Evolutionary conservation across 1,140 invertebrate species (phyloP).

Genomic region (Heliconius melpomene): DNA sequence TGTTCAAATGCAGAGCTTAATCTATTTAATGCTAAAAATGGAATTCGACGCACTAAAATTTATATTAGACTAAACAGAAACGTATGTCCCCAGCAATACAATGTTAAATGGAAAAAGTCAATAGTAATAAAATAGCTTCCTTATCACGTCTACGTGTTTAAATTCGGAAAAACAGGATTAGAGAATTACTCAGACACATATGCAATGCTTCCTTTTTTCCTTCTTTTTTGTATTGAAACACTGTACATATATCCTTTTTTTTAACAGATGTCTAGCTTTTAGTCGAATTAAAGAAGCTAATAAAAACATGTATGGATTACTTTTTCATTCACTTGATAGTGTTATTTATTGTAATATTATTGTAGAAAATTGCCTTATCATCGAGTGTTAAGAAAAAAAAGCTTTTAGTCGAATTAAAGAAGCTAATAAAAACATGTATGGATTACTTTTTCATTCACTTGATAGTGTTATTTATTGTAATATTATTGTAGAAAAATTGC

Average conservation of each 20-base stretch:
- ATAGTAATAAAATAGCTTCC: constrained; percentile 6
- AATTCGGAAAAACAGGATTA: background rate
- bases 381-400: too few species aligned
- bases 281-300: background rate
- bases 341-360: too few species aligned
- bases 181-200: background rate
- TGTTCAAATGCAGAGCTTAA: too few species aligned
- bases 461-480: too few species aligned
- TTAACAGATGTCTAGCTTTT: background rate
- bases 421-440: background rate
- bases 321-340: too few species aligned
- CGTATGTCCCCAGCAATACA: background rate
- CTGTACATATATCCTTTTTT: background rate
- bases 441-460: too few species aligned
- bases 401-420: background rate
- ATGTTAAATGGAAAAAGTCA: background rate
- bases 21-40: too few species aligned
- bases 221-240: background rate
- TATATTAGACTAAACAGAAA: background rate
- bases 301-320: too few species aligned
- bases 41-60: background rate
- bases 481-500: too few species aligned
- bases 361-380: too few species aligned
- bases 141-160: background rate
- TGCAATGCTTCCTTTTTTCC: background rate